A percentile compares a stretch with the other conserved stretches of the same genome.
phyloP scores from a whole-genome alignment of 2,113 vertebrate species.

The Aplodontia rufa region DNA sequence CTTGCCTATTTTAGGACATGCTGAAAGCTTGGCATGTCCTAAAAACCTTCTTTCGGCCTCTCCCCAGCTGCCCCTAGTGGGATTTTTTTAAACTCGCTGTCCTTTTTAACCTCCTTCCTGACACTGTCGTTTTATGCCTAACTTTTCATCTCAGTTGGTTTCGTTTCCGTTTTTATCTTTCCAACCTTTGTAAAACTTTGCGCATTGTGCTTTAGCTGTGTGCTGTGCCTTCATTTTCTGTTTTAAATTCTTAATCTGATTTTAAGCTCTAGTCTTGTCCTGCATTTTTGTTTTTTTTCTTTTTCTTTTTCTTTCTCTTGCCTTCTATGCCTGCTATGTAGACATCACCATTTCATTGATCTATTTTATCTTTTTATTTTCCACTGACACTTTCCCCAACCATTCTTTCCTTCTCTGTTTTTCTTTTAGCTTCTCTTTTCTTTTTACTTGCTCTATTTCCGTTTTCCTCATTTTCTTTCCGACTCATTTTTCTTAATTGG shows the following conservation, averaged over 20 bases:
- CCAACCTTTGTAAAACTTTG: neutral
- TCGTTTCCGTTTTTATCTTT: conserved; percentile 13
- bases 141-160: neutral
- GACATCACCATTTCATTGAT: neutral
- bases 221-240: neutral
- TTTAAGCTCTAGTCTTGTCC: neutral
- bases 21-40: conserved; percentile 11
- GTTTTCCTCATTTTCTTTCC: neutral
- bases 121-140: neutral
- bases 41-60: conserved; percentile 55
- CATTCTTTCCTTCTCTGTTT: neutral
- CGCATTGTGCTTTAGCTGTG: neutral
- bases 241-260: neutral
- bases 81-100: neutral
- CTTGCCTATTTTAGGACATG: conserved; percentile 31
- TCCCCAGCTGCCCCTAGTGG: neutral
- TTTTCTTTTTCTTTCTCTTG: too few species aligned
- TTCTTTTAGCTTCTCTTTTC: neutral
- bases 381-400: neutral
- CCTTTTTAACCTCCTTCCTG: neutral
- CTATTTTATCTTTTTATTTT: neutral
- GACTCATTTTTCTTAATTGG: too few species aligned
- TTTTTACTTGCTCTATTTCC: neutral
- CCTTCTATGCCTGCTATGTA: neutral
- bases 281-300: neutral